phyloP scores from a whole-genome alignment of 2,888 invertebrate species.

The Ectobius pallidus region DNA sequence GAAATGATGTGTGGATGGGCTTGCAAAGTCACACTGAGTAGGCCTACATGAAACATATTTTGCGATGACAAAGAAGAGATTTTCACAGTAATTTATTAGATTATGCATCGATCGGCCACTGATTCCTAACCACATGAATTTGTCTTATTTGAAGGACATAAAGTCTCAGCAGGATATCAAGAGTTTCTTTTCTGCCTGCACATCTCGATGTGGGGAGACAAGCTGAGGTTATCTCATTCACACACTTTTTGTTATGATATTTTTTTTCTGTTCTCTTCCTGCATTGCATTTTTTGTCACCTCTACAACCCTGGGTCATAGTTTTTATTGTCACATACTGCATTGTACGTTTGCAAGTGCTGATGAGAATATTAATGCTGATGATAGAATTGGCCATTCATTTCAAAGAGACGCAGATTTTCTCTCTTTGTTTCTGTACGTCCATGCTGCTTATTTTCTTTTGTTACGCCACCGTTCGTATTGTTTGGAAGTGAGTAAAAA shows the following conservation, averaged over 20 bases:
- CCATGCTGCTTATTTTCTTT: background rate
- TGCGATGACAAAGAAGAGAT: background rate
- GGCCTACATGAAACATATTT: no score
- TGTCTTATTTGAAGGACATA: background rate
- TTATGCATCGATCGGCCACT: background rate
- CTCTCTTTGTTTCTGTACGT: background rate
- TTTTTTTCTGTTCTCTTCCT: background rate
- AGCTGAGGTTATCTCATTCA: background rate
- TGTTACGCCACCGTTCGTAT: background rate
- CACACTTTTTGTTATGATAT: background rate
- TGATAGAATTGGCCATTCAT: constrained; percentile 1
- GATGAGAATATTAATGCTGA: constrained; percentile 6
- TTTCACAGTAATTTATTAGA: background rate
- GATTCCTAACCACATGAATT: background rate
- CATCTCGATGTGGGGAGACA: background rate
- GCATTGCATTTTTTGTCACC: background rate
- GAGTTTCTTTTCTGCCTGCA: background rate
- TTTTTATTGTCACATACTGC: background rate
- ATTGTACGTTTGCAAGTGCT: background rate
- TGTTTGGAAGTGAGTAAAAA: background rate
- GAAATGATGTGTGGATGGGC: no score
- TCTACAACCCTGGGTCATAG: background rate
- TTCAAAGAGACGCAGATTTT: background rate
- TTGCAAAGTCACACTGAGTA: no score
- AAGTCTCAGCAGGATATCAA: background rate